phyloP scores from a whole-genome alignment of 2,113 vertebrate genomes.

The Crypturellus undulatus region DNA sequence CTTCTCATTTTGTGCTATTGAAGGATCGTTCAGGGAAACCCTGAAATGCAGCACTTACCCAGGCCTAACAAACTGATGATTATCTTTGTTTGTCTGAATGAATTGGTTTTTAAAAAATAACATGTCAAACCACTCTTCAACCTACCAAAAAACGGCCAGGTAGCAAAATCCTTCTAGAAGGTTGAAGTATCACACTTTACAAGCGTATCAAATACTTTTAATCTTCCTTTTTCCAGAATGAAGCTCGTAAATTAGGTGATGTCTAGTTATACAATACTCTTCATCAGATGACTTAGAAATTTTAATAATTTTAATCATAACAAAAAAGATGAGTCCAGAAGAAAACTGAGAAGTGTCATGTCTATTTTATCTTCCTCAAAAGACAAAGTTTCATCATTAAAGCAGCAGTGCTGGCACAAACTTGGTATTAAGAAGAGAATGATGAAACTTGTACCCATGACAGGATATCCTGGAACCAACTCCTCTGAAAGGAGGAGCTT shows the following conservation, averaged over 20 bases:
- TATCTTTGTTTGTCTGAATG: not conserved
- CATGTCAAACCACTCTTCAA: not conserved
- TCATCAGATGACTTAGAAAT: not conserved
- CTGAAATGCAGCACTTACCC: not conserved
- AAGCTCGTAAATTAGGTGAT: not conserved
- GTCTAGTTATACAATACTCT: not conserved
- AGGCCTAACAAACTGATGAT: not conserved
- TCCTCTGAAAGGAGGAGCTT: not conserved
- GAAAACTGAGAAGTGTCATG: not conserved
- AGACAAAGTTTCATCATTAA: not conserved
- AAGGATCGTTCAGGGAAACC: not conserved
- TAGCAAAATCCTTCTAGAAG: not conserved
- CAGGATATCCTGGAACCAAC: not conserved
- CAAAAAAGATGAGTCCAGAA: not conserved
- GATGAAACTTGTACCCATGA: not conserved
- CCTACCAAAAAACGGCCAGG: not conserved
- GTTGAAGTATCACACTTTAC: not conserved
- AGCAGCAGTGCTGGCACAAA: not conserved
- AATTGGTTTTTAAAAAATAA: not conserved
- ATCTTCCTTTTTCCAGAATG: not conserved
- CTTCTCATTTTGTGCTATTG: not conserved
- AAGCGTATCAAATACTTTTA: not conserved
- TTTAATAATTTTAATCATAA: not conserved
- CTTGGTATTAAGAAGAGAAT: not conserved
- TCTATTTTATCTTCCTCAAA: not conserved